Base-by-base conservation (phyloP, 2,888 invertebrate species). In the Drosophila buzzatii region DNA sequence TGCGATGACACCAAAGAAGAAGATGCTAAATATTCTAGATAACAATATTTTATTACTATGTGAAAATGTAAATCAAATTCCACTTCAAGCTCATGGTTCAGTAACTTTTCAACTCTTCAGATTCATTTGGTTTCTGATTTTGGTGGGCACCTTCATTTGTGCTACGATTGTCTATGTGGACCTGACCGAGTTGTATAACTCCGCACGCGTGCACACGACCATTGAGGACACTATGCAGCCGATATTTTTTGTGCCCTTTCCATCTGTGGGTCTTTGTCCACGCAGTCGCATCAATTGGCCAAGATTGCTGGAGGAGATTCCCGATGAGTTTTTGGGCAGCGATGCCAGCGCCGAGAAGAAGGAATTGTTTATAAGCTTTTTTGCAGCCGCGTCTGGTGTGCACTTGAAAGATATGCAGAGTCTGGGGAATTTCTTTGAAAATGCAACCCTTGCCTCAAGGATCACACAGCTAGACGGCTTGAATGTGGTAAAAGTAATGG, bases 201-300 rank as follows among this genome's bases (percentile, higher is more conserved):
- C 80, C 2, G 80, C 78, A 7, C 87, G 90, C 6, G 73, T 88
- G 2, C 90, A 92, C 39, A 93, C 93, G 0, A 91, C 91, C 9
- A 90, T 93, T 20, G 91, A 89, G 53, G 88, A 92, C 62, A 89
- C 91, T 3, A 90, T 92, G 56, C 63, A 78, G 41, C 92, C 92
- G 0, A 74, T 92, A 1, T 91, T 90, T 57, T 84, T 69, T 37
- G 73, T 91, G 0, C 73, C 90, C 1, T 93, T 91, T 65, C 93
- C 93, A 5, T 87, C 92, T 5, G 81, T 93, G 45, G 92, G 85
- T 20, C 63, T 93, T 14, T 93, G 93, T 65, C 76, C 88, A 4
- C 81, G 82, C 6, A 91, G 90, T 76, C 90, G 92, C 39, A 70
- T 92, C 64, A 87, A 92, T 76, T 89, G 88, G 90, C 63, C 42